Percentiles rank a stretch among this genome's conserved stretches.
Conservation (phyloP, 2,113 vertebrate species). For the Mesembrinibis cayennensis region DNA sequence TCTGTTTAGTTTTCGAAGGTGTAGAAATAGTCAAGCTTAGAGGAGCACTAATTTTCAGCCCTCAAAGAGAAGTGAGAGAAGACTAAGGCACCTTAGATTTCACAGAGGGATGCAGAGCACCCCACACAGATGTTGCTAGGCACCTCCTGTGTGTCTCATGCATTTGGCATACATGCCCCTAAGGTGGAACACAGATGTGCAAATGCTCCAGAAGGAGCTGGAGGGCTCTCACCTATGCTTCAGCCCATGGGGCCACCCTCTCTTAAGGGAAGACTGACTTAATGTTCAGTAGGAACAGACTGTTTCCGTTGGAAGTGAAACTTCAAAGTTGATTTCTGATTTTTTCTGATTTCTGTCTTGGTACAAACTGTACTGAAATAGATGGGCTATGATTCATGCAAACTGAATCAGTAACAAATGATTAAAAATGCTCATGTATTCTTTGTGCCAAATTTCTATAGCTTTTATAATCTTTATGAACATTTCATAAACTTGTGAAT, state of each 20-base stretch:
- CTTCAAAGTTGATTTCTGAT: background rate
- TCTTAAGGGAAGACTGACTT: background rate
- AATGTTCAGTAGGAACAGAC: background rate
- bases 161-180: rapidly evolving
- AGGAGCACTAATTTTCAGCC: background rate
- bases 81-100: background rate
- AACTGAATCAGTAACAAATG: background rate
- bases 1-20: background rate
- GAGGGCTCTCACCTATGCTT: background rate
- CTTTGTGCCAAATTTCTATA: background rate
- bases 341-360: background rate
- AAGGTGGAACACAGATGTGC: background rate
- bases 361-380: background rate
- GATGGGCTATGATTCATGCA: background rate
- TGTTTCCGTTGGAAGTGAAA: background rate
- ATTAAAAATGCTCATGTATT: background rate
- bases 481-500: background rate
- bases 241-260: background rate
- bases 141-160: background rate
- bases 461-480: background rate
- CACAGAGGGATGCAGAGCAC: background rate
- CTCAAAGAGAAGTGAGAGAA: background rate
- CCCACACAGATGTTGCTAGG: background rate
- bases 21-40: background rate
- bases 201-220: background rate